Conservation (phyloP, 2,888 invertebrate genomes). For the Adelognathus sp. region DNA sequence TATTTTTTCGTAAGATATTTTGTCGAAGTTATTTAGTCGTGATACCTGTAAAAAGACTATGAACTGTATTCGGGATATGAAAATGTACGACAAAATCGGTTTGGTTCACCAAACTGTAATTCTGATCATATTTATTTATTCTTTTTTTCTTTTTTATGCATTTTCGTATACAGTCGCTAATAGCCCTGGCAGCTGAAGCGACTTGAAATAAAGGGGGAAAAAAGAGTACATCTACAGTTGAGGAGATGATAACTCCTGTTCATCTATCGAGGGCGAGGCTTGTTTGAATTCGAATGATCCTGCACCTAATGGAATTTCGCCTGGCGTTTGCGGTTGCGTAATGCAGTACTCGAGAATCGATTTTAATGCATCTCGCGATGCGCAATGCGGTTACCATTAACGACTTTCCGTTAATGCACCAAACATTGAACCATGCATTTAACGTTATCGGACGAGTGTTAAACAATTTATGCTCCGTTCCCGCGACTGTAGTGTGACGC, state of each 20-base stretch:
- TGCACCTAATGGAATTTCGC: neutral
- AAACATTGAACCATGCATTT: neutral
- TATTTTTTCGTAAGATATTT: too few species aligned
- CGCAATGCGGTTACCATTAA: neutral
- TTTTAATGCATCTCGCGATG: neutral
- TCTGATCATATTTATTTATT: too few species aligned
- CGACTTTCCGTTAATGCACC: neutral
- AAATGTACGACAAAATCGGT: too few species aligned
- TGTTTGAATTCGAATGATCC: neutral
- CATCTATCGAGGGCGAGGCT: neutral
- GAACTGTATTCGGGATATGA: too few species aligned
- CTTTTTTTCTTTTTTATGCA: too few species aligned
- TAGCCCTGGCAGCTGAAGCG: too few species aligned
- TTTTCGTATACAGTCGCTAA: too few species aligned
- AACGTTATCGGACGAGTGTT: neutral
- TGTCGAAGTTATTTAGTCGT: too few species aligned
- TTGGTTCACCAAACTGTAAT: too few species aligned
- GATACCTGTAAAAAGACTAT: too few species aligned
- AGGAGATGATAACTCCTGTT: neutral
- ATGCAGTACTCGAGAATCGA: neutral
- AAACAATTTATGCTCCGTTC: neutral
- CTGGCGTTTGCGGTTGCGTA: neutral
- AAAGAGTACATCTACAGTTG: neutral
- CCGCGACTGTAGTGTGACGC: neutral
- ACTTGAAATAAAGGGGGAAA: too few species aligned